These are phyloP conservation scores for Cyrtodaria siliqua DNA, from an alignment of 2,888 invertebrate genomes.

Conservation along the genomic window DNA sequence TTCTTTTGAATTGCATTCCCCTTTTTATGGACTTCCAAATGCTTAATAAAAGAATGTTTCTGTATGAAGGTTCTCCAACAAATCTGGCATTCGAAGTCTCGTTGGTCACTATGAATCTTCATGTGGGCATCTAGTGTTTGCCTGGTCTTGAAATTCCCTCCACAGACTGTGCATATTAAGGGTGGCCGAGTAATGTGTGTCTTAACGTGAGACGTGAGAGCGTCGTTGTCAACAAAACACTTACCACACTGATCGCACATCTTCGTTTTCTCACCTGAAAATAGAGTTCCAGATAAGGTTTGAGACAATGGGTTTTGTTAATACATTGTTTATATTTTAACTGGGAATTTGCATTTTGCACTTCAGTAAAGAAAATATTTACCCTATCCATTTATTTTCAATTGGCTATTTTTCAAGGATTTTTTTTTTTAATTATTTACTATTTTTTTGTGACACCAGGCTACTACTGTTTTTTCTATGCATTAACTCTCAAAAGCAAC, in stretches of 20 bases:
- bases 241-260: slow-evolving; percentile 54
- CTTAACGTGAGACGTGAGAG: slow-evolving; percentile 26
- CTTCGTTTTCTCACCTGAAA: slow-evolving; percentile 25
- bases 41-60: slow-evolving; percentile 27
- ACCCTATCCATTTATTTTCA: no score
- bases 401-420: no score
- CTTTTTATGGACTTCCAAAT: slow-evolving; percentile 31
- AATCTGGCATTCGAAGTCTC: slow-evolving; percentile 35
- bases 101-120: slow-evolving; percentile 42
- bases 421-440: no score
- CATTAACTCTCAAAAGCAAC: no score
- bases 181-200: slow-evolving; percentile 11
- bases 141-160: slow-evolving; percentile 21
- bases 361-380: no score
- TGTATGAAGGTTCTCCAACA: slow-evolving; percentile 38
- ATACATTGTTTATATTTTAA: no score
- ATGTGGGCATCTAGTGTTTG: slow-evolving; percentile 25
- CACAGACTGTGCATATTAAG: slow-evolving; percentile 32
- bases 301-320: no score
- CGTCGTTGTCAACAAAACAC: slow-evolving; percentile 18
- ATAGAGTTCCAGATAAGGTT: no score
- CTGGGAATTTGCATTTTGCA: no score
- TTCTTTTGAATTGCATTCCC: slow-evolving; percentile 8
- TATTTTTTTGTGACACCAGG: no score
- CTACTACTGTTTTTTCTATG: no score